Conservation (phyloP, 92 coral and sea anemone species). For the Montipora capitata region DNA sequence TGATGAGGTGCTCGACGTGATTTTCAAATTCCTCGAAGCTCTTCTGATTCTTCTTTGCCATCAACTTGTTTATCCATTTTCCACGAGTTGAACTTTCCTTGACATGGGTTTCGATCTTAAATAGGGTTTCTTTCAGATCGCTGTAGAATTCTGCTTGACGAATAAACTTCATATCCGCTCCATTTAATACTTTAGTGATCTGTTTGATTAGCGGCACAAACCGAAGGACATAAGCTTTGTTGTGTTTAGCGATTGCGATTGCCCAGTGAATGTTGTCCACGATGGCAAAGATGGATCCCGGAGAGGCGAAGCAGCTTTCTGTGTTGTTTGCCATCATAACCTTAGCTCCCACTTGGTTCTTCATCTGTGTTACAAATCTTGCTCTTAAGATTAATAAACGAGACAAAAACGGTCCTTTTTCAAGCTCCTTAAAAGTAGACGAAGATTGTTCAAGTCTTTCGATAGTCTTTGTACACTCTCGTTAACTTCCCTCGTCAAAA, state of each 20-base stretch:
- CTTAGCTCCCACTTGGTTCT: slow-evolving; percentile 45
- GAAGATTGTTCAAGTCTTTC: slow-evolving; percentile 21
- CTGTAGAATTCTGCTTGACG: slow-evolving; percentile 96
- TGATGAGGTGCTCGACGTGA: slow-evolving; percentile 89
- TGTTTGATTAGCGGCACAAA: slow-evolving; percentile 86
- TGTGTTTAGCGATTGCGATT: slow-evolving; percentile 91
- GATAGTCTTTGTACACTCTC: not conserved
- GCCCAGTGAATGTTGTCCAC: slow-evolving; percentile 93
- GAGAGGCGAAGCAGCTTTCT: slow-evolving; percentile 68
- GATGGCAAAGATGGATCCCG: slow-evolving; percentile 82
- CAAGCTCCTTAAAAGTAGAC: slow-evolving; percentile 21
- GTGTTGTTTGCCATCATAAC: slow-evolving; percentile 27
- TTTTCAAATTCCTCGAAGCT: slow-evolving; percentile 83
- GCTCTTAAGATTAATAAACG: slow-evolving; percentile 19
- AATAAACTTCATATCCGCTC: slow-evolving; percentile 89
- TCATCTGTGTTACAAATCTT: slow-evolving; percentile 56
- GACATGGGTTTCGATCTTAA: slow-evolving; percentile 87
- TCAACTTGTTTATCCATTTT: slow-evolving; percentile 85
- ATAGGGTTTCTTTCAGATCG: slow-evolving; percentile 89
- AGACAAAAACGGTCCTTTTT: not conserved
- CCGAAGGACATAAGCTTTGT: slow-evolving; percentile 89
- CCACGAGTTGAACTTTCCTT: slow-evolving; percentile 81
- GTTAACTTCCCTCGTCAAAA: slow-evolving; percentile 97
- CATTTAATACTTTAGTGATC: slow-evolving; percentile 92
- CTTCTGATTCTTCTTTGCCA: slow-evolving; percentile 93